Conservation (phyloP, 2,888 invertebrate genomes). For the Polyommatus iphigenia region DNA sequence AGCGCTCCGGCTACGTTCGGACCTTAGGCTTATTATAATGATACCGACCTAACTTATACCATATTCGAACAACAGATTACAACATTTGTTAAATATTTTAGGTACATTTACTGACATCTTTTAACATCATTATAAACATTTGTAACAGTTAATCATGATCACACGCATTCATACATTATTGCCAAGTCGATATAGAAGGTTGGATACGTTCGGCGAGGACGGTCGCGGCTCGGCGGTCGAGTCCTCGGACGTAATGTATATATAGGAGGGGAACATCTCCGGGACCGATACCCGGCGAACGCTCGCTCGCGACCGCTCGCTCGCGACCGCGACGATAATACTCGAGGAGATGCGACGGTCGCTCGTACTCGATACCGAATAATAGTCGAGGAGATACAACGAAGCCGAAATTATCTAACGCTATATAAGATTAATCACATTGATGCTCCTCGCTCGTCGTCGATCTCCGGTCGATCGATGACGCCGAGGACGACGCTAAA, state of each 20-base stretch:
- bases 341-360: neutral
- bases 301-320: neutral
- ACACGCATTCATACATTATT: constrained; percentile 40
- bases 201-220: constrained; percentile 42
- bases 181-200: constrained; percentile 37
- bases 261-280: constrained; percentile 3
- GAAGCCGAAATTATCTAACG: constrained; percentile 20
- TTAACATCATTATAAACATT: constrained; percentile 45
- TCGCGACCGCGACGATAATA: constrained; percentile 1
- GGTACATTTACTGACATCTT: constrained; percentile 42
- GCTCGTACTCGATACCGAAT: neutral
- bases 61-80: constrained; percentile 41
- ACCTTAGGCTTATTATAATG: constrained; percentile 50
- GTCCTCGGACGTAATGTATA: constrained; percentile 16
- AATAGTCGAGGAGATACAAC: neutral
- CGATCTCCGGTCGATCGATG: neutral
- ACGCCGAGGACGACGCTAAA: neutral
- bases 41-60: constrained; percentile 37
- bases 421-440: constrained; percentile 22
- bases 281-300: neutral
- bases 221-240: constrained; percentile 35
- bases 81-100: constrained; percentile 40
- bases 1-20: constrained; percentile 7
- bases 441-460: constrained; percentile 4
- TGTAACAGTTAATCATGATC: constrained; percentile 43